A percentile compares a stretch with the other conserved stretches of the same genome.
These are phyloP conservation scores for Masticophis lateralis DNA, from an alignment of 2,797 vertebrate species.

Conservation along the genomic window DNA sequence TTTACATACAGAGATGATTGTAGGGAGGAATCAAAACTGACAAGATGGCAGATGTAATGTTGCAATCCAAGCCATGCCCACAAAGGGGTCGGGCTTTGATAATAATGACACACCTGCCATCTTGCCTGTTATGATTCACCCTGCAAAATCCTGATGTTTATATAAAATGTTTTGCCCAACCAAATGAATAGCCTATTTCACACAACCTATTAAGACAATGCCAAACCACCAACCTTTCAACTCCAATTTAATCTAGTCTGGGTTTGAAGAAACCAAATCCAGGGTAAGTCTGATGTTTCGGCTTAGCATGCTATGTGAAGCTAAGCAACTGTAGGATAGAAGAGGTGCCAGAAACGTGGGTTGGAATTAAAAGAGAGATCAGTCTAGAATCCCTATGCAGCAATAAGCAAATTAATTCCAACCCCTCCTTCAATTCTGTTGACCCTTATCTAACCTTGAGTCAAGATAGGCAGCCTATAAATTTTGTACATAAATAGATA, in stretches of 20 bases:
- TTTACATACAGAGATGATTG: neutral
- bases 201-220: neutral
- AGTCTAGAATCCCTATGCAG: neutral
- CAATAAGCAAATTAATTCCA: neutral
- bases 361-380: neutral
- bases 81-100: neutral
- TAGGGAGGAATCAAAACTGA: neutral
- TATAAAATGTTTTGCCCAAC: neutral
- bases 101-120: neutral
- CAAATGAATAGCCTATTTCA: neutral
- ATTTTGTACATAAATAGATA: neutral
- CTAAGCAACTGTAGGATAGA: neutral
- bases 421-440: neutral
- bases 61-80: neutral
- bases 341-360: neutral
- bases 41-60: neutral
- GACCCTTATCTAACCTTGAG: neutral
- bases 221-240: neutral
- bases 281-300: neutral
- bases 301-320: neutral
- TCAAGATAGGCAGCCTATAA: neutral
- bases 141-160: neutral
- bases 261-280: neutral
- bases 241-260: neutral
- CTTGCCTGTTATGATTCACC: neutral